These are phyloP conservation scores for Augochlorella aurata DNA, from an alignment of 2,888 invertebrate species.

Conservation along the genomic window DNA sequence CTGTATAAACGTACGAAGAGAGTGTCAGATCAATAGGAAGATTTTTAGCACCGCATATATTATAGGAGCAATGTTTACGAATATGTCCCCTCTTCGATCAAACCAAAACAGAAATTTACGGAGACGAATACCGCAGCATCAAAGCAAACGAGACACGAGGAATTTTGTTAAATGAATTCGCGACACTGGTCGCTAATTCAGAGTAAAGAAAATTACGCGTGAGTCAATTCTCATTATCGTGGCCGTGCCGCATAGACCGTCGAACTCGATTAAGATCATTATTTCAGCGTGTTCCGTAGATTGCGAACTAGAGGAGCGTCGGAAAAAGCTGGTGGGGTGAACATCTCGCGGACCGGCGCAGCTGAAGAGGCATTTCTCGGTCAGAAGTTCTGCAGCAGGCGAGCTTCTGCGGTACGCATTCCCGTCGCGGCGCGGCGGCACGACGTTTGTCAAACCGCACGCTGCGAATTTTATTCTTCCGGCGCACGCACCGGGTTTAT, in stretches of 20 bases:
- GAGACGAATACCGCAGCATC: neutral
- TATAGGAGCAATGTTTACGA: no score
- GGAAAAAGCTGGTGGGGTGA: no score
- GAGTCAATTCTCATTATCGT: neutral
- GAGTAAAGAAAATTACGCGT: neutral
- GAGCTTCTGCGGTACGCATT: no score
- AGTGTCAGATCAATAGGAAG: no score
- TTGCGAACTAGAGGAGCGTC: neutral
- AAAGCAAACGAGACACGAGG: neutral
- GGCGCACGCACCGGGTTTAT: constrained; percentile 52
- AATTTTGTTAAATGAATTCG: neutral
- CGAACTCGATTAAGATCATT: constrained; percentile 1
- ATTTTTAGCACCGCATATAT: no score
- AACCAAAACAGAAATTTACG: no score
- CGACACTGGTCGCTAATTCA: neutral
- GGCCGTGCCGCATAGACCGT: neutral
- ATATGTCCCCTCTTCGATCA: no score
- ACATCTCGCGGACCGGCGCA: no score
- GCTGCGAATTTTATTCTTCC: constrained; percentile 50
- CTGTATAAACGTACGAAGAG: no score
- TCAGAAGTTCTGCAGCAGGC: neutral
- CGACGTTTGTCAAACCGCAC: constrained; percentile 55
- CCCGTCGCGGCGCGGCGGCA: neutral
- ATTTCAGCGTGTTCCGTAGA: neutral
- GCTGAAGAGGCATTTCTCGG: neutral